Evolutionary conservation across 2,113 vertebrate genomes (phyloP).

Genomic region (Ifrita kowaldi): DNA sequence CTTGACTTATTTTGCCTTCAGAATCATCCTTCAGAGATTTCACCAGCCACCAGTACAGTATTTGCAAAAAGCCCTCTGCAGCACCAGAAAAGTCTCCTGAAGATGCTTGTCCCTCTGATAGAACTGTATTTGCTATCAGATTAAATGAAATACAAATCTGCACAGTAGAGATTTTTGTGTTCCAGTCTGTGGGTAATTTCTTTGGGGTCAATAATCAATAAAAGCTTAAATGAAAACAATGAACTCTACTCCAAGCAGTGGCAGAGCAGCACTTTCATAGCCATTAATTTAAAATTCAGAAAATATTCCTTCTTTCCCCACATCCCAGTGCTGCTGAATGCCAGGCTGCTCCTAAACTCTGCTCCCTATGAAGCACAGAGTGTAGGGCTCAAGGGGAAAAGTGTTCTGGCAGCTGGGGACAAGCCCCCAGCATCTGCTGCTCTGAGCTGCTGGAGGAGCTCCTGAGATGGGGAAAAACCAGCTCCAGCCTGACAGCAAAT

Average conservation of each 20-base stretch:
- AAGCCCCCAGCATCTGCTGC: neutral
- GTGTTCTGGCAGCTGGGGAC: neutral
- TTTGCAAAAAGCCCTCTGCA: neutral
- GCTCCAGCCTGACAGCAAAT: neutral
- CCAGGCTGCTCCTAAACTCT: neutral
- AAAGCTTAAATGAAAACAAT: neutral
- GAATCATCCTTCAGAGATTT: neutral
- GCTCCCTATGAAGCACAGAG: neutral
- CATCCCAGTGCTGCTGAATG: neutral
- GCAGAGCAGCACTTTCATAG: neutral
- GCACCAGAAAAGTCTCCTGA: neutral
- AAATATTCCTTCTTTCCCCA: neutral
- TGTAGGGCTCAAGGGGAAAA: neutral
- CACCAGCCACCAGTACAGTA: neutral
- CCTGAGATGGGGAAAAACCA: neutral
- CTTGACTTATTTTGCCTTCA: neutral
- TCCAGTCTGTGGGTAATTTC: neutral
- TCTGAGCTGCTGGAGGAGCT: neutral
- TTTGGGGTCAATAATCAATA: conserved; percentile 9
- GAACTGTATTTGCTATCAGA: neutral
- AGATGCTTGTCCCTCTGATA: neutral
- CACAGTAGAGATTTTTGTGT: neutral
- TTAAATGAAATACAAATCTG: neutral
- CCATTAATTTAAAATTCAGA: neutral
- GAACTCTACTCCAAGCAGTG: neutral